These are phyloP conservation scores for Cynocephalus volans DNA, from an alignment of 2,113 vertebrate species.

Conservation along the genomic window DNA sequence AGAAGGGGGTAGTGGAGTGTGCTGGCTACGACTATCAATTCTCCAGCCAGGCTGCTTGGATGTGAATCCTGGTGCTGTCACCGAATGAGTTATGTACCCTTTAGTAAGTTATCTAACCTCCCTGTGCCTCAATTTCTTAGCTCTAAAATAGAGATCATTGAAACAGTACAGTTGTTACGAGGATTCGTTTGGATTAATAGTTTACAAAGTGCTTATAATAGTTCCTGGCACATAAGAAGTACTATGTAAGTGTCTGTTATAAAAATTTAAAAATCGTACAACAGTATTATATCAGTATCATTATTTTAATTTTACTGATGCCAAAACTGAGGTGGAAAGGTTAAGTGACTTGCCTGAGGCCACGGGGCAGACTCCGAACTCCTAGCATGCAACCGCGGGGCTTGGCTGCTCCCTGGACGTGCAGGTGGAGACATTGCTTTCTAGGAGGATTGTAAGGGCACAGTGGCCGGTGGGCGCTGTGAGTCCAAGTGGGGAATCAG, in stretches of 20 bases:
- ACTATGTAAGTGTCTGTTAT: neutral
- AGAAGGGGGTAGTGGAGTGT: neutral
- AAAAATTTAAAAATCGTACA: neutral
- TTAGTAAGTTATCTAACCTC: neutral
- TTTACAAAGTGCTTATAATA: constrained; percentile 38
- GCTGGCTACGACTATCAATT: neutral
- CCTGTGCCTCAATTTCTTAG: neutral
- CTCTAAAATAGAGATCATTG: constrained; percentile 20
- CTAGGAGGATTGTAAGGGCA: neutral
- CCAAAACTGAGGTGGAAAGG: neutral
- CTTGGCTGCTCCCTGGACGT: neutral
- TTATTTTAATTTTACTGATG: constrained; percentile 23
- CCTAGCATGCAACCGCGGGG: neutral
- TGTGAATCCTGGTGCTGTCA: constrained; percentile 7
- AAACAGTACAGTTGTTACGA: neutral
- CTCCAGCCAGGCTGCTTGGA: neutral
- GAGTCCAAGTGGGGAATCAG: neutral
- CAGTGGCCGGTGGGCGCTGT: neutral
- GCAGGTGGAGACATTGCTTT: neutral
- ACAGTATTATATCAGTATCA: neutral
- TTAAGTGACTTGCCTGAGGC: neutral
- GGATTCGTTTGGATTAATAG: neutral
- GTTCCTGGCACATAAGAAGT: neutral
- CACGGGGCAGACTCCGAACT: neutral
- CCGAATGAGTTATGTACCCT: neutral